Evolutionary conservation across 1,140 invertebrate species (phyloP).

Genomic region (Drosophila ercepeae): DNA sequence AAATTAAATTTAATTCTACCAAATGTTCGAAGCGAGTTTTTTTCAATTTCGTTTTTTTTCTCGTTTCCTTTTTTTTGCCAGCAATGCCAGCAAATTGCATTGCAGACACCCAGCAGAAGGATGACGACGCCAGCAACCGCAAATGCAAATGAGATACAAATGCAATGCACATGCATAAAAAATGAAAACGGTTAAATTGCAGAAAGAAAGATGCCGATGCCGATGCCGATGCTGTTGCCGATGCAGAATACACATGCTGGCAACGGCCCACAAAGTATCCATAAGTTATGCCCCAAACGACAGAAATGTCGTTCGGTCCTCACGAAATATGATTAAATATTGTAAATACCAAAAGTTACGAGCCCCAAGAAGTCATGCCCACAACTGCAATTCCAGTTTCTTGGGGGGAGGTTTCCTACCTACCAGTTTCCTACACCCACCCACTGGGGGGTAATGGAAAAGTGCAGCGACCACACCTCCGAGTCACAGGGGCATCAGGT

Average conservation of each 20-base stretch:
- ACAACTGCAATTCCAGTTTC: constrained; percentile 29
- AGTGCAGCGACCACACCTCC: constrained; percentile 44
- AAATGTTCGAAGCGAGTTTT: constrained; percentile 60
- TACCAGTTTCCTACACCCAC: constrained; percentile 33
- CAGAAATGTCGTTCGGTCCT: constrained; percentile 42
- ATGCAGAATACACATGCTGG: constrained; percentile 22
- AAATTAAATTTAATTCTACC: constrained; percentile 78
- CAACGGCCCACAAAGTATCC: constrained; percentile 40
- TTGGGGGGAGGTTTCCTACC: constrained; percentile 31
- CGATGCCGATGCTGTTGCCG: too few species aligned
- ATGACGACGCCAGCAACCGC: constrained; percentile 55
- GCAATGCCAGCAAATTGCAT: constrained; percentile 76
- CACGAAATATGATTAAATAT: constrained; percentile 78
- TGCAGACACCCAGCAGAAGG: constrained; percentile 49
- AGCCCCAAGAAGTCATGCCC: constrained; percentile 21
- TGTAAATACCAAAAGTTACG: constrained; percentile 74
- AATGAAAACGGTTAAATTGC: constrained; percentile 71
- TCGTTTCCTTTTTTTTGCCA: constrained; percentile 14
- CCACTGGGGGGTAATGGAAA: constrained; percentile 19
- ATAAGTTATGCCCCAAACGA: constrained; percentile 55
- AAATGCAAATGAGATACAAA: constrained; percentile 79
- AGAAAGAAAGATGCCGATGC: constrained; percentile 28
- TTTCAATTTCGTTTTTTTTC: constrained; percentile 62
- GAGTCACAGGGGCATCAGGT: constrained; percentile 48
- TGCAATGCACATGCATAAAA: constrained; percentile 79